Conservation (phyloP, 2,113 vertebrate genomes). For the Clupea harengus region DNA sequence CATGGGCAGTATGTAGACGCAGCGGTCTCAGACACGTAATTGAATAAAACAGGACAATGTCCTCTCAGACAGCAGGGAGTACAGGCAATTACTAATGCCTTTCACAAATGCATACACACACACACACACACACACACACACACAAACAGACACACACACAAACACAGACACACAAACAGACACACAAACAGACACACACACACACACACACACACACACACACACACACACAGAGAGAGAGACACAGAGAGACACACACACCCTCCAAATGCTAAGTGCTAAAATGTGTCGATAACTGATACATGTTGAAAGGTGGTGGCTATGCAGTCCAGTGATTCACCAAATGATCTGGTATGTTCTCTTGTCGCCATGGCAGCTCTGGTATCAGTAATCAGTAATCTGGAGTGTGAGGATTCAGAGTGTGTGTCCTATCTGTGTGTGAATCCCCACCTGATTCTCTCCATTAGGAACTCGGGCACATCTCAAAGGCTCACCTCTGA, state of each 20-base stretch:
- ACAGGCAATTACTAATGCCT: neutral
- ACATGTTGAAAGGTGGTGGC: neutral
- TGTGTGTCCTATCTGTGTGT: neutral
- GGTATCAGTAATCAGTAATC: neutral
- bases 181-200: neutral
- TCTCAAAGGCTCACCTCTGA: neutral
- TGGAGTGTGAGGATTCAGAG: neutral
- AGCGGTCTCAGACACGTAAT: neutral
- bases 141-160: neutral
- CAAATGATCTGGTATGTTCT: too few species aligned
- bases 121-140: too few species aligned
- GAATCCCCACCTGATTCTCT: neutral
- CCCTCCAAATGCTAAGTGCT: neutral
- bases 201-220: neutral
- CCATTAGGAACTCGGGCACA: neutral
- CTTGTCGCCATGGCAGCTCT: neutral
- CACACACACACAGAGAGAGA: neutral
- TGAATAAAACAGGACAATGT: neutral
- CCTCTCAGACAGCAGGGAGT: neutral
- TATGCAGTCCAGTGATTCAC: neutral
- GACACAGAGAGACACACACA: neutral
- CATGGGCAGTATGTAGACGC: neutral
- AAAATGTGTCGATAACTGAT: neutral
- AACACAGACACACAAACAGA: neutral
- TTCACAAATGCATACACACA: neutral